phyloP scores from a whole-genome alignment of 2,888 invertebrate species.

The Biston stratarius region DNA sequence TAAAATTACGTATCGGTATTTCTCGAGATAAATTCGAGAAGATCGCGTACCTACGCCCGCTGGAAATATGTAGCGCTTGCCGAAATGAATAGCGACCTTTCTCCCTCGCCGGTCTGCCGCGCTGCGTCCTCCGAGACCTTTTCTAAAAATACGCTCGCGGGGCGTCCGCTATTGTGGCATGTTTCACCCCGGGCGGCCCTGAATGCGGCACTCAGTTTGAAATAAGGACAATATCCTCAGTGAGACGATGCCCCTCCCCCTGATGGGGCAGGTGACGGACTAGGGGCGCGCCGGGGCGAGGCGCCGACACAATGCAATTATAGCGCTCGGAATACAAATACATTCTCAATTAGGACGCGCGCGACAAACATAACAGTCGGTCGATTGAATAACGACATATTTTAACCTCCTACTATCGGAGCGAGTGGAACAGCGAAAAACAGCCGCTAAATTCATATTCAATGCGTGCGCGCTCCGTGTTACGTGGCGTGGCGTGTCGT shows the following conservation, averaged over 20 bases:
- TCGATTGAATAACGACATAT: not conserved
- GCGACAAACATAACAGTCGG: not conserved
- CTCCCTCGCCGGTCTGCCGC: conserved; percentile 3
- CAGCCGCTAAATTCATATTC: too few species aligned
- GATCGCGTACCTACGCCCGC: conserved; percentile 5
- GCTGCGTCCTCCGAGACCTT: conserved; percentile 21
- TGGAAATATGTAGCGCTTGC: conserved; percentile 11
- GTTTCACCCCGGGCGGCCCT: conserved; percentile 24
- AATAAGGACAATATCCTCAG: conserved; percentile 26
- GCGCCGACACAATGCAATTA: too few species aligned
- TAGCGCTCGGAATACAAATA: too few species aligned
- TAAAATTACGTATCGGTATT: not conserved
- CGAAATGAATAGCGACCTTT: conserved; percentile 21
- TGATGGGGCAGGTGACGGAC: conserved; percentile 13
- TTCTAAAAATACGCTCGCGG: conserved; percentile 34
- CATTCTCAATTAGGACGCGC: not conserved
- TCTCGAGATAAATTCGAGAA: not conserved
- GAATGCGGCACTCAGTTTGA: conserved; percentile 33
- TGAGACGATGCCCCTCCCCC: not conserved
- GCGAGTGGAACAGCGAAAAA: too few species aligned
- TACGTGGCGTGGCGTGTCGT: too few species aligned
- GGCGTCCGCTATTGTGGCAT: conserved; percentile 26
- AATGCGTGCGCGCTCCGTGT: too few species aligned
- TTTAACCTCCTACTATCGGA: too few species aligned
- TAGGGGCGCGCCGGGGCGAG: not conserved